phyloP scores from a whole-genome alignment of 1,140 invertebrate genomes.

The Caenorhabditis tropicalis region DNA sequence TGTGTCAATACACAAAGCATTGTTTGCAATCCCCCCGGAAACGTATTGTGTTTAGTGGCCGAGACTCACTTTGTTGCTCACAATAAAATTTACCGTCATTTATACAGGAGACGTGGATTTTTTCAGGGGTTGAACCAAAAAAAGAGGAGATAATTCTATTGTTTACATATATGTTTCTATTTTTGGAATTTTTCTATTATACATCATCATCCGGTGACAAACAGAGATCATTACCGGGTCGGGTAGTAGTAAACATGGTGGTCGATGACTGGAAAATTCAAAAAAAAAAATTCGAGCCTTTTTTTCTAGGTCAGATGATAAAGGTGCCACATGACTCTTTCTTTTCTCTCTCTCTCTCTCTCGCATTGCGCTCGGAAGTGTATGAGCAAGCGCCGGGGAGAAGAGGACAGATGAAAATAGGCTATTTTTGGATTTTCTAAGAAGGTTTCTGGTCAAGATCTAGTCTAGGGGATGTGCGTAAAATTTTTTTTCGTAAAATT shows the following conservation, averaged over 20 bases:
- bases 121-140: no score
- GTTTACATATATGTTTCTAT: not conserved
- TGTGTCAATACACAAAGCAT: not conserved
- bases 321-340: not conserved
- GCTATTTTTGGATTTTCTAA: conserved; percentile 48
- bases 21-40: conserved; percentile 32
- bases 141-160: not conserved
- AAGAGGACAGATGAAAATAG: conserved; percentile 2
- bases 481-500: no score
- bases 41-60: not conserved
- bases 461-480: not conserved
- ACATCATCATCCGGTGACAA: not conserved
- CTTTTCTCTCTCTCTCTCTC: no score
- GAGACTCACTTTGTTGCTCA: no score
- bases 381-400: not conserved
- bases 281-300: no score
- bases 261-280: not conserved
- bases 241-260: not conserved
- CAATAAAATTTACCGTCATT: no score
- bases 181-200: not conserved
- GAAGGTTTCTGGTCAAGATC: not conserved
- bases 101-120: no score
- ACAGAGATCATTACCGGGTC: no score
- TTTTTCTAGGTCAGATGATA: no score
- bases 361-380: not conserved